Evolutionary conservation across 2,113 vertebrate genomes (phyloP).

Genomic region (Hystrix cristata): DNA sequence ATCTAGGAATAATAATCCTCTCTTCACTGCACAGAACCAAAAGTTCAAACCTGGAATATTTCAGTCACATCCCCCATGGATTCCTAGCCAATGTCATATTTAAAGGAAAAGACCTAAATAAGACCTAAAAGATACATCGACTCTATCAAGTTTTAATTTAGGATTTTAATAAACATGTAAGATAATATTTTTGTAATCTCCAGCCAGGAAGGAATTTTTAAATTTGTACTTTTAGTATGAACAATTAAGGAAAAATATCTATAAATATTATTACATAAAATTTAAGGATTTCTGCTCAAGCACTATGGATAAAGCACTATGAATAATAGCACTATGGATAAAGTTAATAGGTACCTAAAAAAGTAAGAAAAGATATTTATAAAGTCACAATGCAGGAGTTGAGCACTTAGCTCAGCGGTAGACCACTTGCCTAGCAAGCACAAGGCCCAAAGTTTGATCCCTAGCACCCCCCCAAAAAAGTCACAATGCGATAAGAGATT

Average conservation of each 20-base stretch:
- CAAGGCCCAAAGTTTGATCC: too few relatives aligned
- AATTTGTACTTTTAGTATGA: not conserved
- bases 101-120: not conserved
- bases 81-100: not conserved
- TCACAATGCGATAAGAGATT: too few relatives aligned
- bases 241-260: not conserved
- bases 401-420: too few relatives aligned
- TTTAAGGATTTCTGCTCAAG: not conserved
- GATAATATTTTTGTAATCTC: not conserved
- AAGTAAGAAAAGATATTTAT: not conserved
- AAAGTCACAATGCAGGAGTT: too few relatives aligned
- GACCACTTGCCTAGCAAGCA: too few relatives aligned
- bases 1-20: not conserved
- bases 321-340: not conserved
- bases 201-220: not conserved
- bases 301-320: not conserved
- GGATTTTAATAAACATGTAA: not conserved
- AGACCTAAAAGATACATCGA: not conserved
- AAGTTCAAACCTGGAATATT: not conserved
- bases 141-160: not conserved
- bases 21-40: not conserved
- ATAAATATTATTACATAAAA: constrained; percentile 2
- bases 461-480: too few relatives aligned
- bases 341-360: constrained; percentile 10
- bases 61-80: not conserved